A percentile compares a stretch with the other conserved stretches of the same genome.
Conservation (phyloP, 1,140 invertebrate genomes). For the Bombus consobrinus region DNA sequence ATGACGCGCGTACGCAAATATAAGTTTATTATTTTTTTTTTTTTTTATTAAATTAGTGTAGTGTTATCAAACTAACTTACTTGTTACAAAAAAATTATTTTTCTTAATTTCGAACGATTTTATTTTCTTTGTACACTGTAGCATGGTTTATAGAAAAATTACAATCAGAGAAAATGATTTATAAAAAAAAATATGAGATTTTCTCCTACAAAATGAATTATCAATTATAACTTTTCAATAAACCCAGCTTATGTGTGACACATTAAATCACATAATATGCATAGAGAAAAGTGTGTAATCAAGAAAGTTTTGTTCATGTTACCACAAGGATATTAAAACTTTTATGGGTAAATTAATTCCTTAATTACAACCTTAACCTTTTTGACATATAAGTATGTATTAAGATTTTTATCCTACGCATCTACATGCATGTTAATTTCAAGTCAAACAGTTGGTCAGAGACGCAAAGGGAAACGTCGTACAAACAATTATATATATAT, state of each 20-base stretch:
- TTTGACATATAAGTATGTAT: conserved; percentile 66
- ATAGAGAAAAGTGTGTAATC: conserved; percentile 48
- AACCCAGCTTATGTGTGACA: conserved; percentile 58
- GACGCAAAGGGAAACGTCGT: conserved; percentile 61
- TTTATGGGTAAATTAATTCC: conserved; percentile 54
- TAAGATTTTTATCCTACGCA: conserved; percentile 67
- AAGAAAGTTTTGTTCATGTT: conserved; percentile 46
- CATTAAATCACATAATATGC: conserved; percentile 51
- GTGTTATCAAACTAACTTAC: conserved; percentile 30
- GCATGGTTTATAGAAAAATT: conserved; percentile 64
- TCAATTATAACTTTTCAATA: conserved; percentile 66
- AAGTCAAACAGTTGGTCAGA: conserved; percentile 52
- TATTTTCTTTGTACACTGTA: conserved; percentile 57
- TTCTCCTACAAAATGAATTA: conserved; percentile 53
- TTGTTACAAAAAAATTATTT: conserved; percentile 44
- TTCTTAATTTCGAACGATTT: conserved; percentile 52
- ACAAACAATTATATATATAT: conserved; percentile 68
- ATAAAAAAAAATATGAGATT: conserved; percentile 39
- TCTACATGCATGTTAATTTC: conserved; percentile 64
- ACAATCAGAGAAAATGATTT: conserved; percentile 47
- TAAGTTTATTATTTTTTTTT: conserved; percentile 38
- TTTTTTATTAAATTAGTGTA: conserved; percentile 59
- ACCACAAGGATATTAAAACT: conserved; percentile 57
- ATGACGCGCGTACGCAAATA: conserved; percentile 27
- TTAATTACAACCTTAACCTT: conserved; percentile 66